Evolutionary conservation across 1,140 invertebrate species (phyloP), one percentile per base, ranked within the genome.

Genomic region (Drosophila ercepeae): DNA sequence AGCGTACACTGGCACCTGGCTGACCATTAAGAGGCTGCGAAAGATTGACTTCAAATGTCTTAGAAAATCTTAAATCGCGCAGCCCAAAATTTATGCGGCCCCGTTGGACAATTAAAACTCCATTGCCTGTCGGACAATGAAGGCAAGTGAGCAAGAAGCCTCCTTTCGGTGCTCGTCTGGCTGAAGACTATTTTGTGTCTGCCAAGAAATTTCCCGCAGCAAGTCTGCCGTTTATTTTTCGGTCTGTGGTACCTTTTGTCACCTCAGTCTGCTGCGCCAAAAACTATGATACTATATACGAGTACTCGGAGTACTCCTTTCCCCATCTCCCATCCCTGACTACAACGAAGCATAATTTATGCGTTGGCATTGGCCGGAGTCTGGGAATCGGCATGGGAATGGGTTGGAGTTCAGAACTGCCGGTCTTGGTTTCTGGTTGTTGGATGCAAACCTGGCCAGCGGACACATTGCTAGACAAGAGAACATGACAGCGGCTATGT

Each of bases 261-360:
- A 82, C 77, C 78, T 67, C 49, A 63, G 52, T 55, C 27, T 52
- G 39, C 25, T 18, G 36, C 14, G 6, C 36, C 11, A 32, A 32
- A 11, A 32, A 32, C 29, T 32, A 32, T 32, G 29, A 39, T 39
- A 58, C 58, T 63, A n/a, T n/a, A n/a, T n/a, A n/a, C n/a, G n/a
- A n/a, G n/a, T n/a, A n/a, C n/a, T n/a, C n/a, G n/a, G n/a, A 4
- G 21, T 27, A 34, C 16, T 18, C 39, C 16, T 16, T 19, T 51
- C 6, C 4, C 50, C 39, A 7, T 16, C 14, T 51, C 6, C 4
- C 50, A 14, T 32, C 34, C 29, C 44, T 29, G 44, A 61, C 82
- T 72, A 88, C 77, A 88, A 82, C 77, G 75, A 88, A 88, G 77
- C 77, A 82, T 88, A 88, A 88, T 88, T 88, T 88, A 88, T 88